phyloP scores from a whole-genome alignment of 1,140 invertebrate species.

The Brachionus sp. region DNA sequence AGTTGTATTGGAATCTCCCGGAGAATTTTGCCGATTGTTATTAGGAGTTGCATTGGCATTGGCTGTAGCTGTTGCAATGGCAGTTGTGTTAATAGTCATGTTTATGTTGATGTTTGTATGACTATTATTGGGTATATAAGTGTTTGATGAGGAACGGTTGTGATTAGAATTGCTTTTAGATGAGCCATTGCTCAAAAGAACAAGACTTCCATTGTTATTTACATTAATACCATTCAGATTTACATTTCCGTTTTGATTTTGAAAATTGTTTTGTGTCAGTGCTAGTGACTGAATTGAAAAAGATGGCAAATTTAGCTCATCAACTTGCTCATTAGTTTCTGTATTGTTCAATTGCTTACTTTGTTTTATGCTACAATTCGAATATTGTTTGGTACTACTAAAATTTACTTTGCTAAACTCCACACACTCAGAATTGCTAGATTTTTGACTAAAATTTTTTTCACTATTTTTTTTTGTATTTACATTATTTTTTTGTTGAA shows the following conservation, averaged over 20 bases:
- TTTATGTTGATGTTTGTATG: constrained; percentile 46
- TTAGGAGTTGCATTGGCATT: neutral
- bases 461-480: constrained; percentile 11
- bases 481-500: constrained; percentile 7
- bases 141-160: neutral
- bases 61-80: constrained; percentile 25
- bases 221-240: constrained; percentile 34
- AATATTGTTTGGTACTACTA: constrained; percentile 33
- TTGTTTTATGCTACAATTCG: constrained; percentile 7
- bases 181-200: neutral
- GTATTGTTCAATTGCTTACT: neutral
- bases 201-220: constrained; percentile 30
- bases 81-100: constrained; percentile 45
- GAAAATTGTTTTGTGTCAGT: neutral
- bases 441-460: constrained; percentile 41
- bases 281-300: constrained; percentile 17
- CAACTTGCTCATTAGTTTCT: neutral
- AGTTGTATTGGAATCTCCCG: neutral
- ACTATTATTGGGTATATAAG: constrained; percentile 14
- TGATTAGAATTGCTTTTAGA: neutral
- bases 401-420: neutral
- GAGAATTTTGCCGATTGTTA: neutral
- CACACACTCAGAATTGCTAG: neutral
- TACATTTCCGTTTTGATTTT: neutral
- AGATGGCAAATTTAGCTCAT: neutral